A percentile compares a stretch with the other conserved stretches of the same genome.
Evolutionary conservation across 1,140 invertebrate species (phyloP).

Genomic region (Mamestra configurata): DNA sequence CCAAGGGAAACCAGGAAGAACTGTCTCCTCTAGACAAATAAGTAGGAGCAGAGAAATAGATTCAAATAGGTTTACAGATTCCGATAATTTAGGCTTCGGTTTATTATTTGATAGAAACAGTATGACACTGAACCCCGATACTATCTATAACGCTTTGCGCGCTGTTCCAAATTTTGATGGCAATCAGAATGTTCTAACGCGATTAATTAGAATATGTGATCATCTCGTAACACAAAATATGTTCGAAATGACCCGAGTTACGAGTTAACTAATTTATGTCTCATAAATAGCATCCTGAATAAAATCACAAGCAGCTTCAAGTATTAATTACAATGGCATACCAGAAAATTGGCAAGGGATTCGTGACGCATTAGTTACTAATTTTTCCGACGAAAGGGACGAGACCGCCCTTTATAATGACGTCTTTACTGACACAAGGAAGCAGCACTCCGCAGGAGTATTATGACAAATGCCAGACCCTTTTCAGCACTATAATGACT

Average conservation of each 20-base stretch:
- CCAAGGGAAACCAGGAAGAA: too few species aligned
- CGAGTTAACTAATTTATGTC: constrained; percentile 38
- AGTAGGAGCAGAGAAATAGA: too few species aligned
- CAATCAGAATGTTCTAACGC: too few species aligned
- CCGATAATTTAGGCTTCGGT: too few species aligned
- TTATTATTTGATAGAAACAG: too few species aligned
- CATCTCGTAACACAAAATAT: constrained; percentile 35
- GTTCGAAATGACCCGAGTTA: background rate
- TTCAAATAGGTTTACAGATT: too few species aligned
- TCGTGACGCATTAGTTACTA: constrained; percentile 48
- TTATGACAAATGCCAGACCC: constrained; percentile 54
- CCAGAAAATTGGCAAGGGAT: constrained; percentile 54
- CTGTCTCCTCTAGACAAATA: too few species aligned
- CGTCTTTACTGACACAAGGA: constrained; percentile 49
- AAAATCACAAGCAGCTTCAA: constrained; percentile 53
- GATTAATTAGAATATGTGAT: too few species aligned
- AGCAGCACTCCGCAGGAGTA: constrained; percentile 52
- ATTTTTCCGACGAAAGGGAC: constrained; percentile 55
- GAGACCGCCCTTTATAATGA: constrained; percentile 59
- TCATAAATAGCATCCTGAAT: constrained; percentile 60
- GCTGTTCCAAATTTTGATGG: too few species aligned
- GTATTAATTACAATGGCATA: constrained; percentile 58
- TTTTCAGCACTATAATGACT: constrained; percentile 59
- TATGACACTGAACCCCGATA: too few species aligned
- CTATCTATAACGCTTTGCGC: too few species aligned